Percentiles rank a stretch among this genome's conserved stretches.
These are phyloP conservation scores for Stichopus horrens DNA, from an alignment of 53 echinoderm and acorn worm genomes.

Conservation along the genomic window DNA sequence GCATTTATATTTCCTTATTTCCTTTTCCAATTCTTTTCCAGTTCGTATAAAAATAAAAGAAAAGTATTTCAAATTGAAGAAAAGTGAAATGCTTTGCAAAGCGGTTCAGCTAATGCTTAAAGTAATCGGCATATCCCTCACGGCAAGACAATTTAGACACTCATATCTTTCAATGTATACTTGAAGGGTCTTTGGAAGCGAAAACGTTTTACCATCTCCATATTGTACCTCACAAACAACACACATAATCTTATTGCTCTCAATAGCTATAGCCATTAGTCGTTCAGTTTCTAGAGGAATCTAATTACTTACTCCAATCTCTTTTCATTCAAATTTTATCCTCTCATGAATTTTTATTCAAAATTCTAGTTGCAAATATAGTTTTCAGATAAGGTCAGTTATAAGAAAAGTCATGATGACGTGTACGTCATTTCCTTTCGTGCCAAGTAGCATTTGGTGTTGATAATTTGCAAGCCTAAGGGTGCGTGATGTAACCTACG, in stretches of 20 bases:
- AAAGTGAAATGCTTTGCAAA: too few species aligned
- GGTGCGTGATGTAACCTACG: too few species aligned
- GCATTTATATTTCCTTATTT: background rate
- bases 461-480: too few species aligned
- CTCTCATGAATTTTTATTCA: slow-evolving; percentile 25
- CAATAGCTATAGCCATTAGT: background rate
- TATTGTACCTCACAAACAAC: background rate
- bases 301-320: slow-evolving; percentile 9
- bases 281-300: background rate
- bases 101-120: background rate
- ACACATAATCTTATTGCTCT: too few species aligned
- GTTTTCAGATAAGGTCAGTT: too few species aligned
- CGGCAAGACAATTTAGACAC: background rate
- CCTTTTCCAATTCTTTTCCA: background rate
- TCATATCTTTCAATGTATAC: background rate
- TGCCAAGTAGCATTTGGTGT: too few species aligned
- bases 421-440: too few species aligned
- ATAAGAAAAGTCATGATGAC: too few species aligned
- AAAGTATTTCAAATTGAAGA: too few species aligned
- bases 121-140: background rate
- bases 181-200: background rate
- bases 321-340: slow-evolving; percentile 43
- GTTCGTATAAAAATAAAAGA: too few species aligned
- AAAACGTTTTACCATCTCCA: slow-evolving; percentile 31
- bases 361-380: background rate